A percentile compares a stretch with the other conserved stretches of the same genome.
Evolutionary conservation across 2,113 vertebrate genomes (phyloP).

Genomic region (human): GRCh38 chr6:79417001-79417500

Average conservation of each 20-base stretch:
- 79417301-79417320: not conserved
- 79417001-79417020: not conserved
- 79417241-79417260: not conserved
- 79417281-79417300: slow-evolving; percentile 4
- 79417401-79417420: not conserved
- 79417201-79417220: not conserved
- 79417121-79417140: not conserved
- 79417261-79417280: not conserved
- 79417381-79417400: not conserved
- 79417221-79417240: not conserved
- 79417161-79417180: not conserved
- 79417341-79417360: slow-evolving; percentile 10
- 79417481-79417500: not conserved
- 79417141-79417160: not conserved
- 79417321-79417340: not conserved
- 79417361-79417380: slow-evolving; percentile 33
- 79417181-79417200: not conserved
- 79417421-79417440: not conserved
- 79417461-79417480: slow-evolving; percentile 29
- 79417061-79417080: not conserved
- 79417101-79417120: not conserved
- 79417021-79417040: not conserved
- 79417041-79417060: not conserved
- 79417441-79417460: not conserved
- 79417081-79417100: not conserved